phyloP scores from a whole-genome alignment of 2,113 vertebrate genomes.

The Collichthys lucidus region DNA sequence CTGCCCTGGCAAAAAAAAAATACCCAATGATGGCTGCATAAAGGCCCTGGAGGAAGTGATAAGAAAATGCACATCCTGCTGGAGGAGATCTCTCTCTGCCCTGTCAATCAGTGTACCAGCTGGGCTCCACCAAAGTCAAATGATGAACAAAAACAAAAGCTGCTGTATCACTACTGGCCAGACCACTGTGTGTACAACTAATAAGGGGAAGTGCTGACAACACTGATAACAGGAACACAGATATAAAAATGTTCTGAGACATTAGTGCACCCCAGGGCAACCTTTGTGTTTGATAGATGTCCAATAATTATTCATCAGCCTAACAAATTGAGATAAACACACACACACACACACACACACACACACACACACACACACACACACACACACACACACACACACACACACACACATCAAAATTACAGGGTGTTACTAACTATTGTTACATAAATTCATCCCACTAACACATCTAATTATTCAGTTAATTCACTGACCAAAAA shows the following conservation, averaged over 20 bases:
- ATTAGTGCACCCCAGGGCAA: background rate
- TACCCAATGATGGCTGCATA: slow-evolving; percentile 4
- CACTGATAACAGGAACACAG: slow-evolving; percentile 4
- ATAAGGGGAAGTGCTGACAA: background rate
- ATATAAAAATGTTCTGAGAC: background rate
- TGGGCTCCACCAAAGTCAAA: slow-evolving; percentile 22
- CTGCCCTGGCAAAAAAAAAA: slow-evolving; percentile 12
- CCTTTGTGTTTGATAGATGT: background rate
- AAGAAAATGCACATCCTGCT: slow-evolving; percentile 69
- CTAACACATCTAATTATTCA: background rate
- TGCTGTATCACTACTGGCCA: background rate
- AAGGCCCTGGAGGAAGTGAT: slow-evolving; percentile 70
- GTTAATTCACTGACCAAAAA: background rate
- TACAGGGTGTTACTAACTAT: background rate
- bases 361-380: background rate
- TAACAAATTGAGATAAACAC: background rate
- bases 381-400: background rate
- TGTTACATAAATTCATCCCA: background rate
- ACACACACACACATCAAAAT: background rate
- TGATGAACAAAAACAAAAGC: slow-evolving; percentile 22
- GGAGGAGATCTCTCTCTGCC: slow-evolving; percentile 32
- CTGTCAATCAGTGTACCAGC: slow-evolving; percentile 59
- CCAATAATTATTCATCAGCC: background rate
- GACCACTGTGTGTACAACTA: slow-evolving; percentile 1
- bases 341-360: background rate